Evolutionary conservation across 2,113 vertebrate genomes (phyloP).

Genomic region (Oxygymnocypris stewartii): DNA sequence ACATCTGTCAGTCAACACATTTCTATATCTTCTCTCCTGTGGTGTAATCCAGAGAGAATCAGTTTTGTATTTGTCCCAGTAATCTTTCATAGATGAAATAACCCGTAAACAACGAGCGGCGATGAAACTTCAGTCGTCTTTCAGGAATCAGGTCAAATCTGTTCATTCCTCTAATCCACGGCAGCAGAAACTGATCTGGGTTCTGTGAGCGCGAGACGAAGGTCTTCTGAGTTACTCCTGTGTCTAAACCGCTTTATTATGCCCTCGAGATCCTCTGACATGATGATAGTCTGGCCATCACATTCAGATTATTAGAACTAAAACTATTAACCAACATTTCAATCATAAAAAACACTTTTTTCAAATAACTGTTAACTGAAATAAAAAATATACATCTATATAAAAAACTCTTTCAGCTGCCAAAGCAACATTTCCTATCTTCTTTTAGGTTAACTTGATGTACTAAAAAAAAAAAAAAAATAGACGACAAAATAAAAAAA

Average conservation of each 20-base stretch:
- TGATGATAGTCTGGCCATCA: background rate
- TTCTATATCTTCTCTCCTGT: background rate
- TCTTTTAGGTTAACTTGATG: too few species aligned
- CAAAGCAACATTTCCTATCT: too few species aligned
- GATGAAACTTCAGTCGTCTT: slow-evolving; percentile 6
- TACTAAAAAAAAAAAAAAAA: too few species aligned
- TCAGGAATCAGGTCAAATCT: slow-evolving; percentile 26
- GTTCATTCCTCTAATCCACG: slow-evolving; percentile 36
- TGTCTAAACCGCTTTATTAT: background rate
- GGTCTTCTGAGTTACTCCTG: background rate
- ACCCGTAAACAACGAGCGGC: background rate
- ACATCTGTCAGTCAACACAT: background rate
- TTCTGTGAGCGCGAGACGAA: slow-evolving; percentile 4
- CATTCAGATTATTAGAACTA: too few species aligned
- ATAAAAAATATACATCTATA: background rate
- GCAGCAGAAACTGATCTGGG: slow-evolving; percentile 25
- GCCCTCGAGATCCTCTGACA: background rate
- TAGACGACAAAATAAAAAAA: too few species aligned
- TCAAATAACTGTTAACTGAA: background rate
- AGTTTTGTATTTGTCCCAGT: slow-evolving; percentile 59
- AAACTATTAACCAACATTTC: too few species aligned
- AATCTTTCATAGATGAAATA: slow-evolving; percentile 56
- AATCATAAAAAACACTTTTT: too few species aligned
- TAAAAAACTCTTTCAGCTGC: background rate
- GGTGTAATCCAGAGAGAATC: slow-evolving; percentile 45